phyloP scores from a whole-genome alignment of 2,888 invertebrate genomes.

The Drosophila vallismaia region DNA sequence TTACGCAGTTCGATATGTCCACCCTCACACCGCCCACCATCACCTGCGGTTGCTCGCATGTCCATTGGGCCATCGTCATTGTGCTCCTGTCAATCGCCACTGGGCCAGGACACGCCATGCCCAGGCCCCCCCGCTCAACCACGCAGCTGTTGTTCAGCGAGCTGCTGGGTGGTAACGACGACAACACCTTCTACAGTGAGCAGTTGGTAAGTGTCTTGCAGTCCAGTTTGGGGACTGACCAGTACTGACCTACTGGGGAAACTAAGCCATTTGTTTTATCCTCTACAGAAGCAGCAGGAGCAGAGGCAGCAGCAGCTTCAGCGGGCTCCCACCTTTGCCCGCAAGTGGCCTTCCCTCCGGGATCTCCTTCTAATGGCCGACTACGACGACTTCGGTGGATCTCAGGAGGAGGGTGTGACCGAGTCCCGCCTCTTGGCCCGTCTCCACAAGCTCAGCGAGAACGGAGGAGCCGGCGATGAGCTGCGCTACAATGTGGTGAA shows the following conservation, averaged over 20 bases:
- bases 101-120: slow-evolving; percentile 59
- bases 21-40: slow-evolving; percentile 36
- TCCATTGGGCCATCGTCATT: slow-evolving; percentile 61
- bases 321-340: slow-evolving; percentile 48
- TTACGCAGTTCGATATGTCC: slow-evolving; percentile 40
- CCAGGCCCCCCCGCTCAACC: slow-evolving; percentile 51
- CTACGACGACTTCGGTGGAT: slow-evolving; percentile 66
- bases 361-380: slow-evolving; percentile 72
- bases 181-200: slow-evolving; percentile 54
- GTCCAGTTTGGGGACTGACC: neutral
- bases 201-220: slow-evolving; percentile 54
- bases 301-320: slow-evolving; percentile 35
- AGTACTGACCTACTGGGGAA: neutral
- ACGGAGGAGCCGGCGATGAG: slow-evolving; percentile 41
- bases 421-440: slow-evolving; percentile 61
- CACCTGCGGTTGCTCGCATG: slow-evolving; percentile 50
- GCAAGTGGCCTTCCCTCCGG: slow-evolving; percentile 79
- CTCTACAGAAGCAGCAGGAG: slow-evolving; percentile 41
- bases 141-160: slow-evolving; percentile 65
- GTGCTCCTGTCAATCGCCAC: slow-evolving; percentile 68
- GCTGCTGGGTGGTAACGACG: slow-evolving; percentile 58
- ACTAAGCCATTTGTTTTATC: slow-evolving; percentile 3
- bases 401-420: slow-evolving; percentile 39
- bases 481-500: slow-evolving; percentile 40
- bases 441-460: slow-evolving; percentile 61